Evolutionary conservation across 2,797 vertebrate species (phyloP).

Genomic region (Buceros bicornis): DNA sequence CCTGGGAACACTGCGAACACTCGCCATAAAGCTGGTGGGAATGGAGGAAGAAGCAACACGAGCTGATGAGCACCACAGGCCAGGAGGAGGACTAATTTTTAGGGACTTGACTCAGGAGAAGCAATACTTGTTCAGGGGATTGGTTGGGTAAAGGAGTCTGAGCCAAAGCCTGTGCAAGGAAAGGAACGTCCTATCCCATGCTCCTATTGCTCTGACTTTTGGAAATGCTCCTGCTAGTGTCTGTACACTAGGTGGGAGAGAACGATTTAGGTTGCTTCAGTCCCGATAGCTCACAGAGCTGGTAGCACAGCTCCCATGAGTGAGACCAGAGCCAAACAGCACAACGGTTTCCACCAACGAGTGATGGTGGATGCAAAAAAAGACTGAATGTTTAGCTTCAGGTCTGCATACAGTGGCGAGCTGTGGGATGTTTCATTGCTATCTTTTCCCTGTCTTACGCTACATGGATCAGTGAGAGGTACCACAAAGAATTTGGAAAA

Average conservation of each 20-base stretch:
- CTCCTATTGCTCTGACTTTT: not conserved
- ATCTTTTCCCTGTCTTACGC: not conserved
- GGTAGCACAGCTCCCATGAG: not conserved
- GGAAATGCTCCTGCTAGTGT: fast-evolving
- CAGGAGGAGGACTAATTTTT: not conserved
- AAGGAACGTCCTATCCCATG: not conserved
- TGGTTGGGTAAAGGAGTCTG: not conserved
- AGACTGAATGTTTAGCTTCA: not conserved
- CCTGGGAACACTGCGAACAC: not conserved
- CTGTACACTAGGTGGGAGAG: not conserved
- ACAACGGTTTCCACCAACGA: not conserved
- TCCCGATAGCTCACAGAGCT: not conserved
- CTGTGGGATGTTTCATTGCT: not conserved
- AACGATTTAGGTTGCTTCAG: not conserved
- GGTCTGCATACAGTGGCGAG: not conserved
- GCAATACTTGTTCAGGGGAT: not conserved
- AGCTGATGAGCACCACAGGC: not conserved
- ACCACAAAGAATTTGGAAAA: not conserved
- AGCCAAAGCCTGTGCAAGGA: not conserved
- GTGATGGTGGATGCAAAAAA: not conserved
- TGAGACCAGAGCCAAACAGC: not conserved
- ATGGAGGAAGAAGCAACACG: not conserved
- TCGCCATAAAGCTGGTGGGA: not conserved
- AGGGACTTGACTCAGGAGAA: not conserved
- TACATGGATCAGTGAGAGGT: not conserved